Conservation (phyloP, 2,888 invertebrate genomes). For the Amaurobius ferox region DNA sequence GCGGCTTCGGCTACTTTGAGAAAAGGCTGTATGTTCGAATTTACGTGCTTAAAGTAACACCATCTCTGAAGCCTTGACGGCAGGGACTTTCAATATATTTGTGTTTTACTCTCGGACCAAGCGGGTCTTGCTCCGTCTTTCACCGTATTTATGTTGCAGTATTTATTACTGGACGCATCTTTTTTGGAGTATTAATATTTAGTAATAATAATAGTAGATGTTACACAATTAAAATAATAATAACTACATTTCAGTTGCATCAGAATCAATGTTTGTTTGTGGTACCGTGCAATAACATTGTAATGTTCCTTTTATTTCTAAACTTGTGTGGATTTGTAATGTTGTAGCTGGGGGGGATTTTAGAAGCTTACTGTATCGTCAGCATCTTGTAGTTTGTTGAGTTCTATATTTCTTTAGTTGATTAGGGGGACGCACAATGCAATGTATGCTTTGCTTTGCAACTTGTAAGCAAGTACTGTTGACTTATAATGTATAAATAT, state of each 20-base stretch:
- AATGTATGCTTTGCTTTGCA: neutral
- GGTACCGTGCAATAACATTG: neutral
- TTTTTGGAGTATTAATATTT: no score
- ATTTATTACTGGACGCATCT: neutral
- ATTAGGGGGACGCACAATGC: neutral
- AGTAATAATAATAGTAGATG: no score
- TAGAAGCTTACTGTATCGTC: neutral
- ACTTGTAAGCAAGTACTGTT: no score
- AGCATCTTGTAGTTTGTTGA: no score
- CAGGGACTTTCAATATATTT: constrained; percentile 53
- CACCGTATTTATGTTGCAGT: neutral
- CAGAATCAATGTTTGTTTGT: neutral
- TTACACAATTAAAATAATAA: no score
- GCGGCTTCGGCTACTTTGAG: neutral
- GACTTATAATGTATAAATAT: no score
- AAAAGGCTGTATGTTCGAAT: constrained; percentile 38
- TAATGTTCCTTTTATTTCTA: neutral
- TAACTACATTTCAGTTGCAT: neutral
- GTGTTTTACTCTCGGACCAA: constrained; percentile 57
- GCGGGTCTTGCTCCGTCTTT: constrained; percentile 64
- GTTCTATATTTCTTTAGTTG: neutral
- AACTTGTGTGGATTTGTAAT: neutral
- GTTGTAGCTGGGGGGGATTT: neutral
- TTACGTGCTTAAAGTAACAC: constrained; percentile 48
- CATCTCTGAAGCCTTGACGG: constrained; percentile 47